phyloP scores from a whole-genome alignment of 2,113 vertebrate genomes.

The Chlamydotis undulata region DNA sequence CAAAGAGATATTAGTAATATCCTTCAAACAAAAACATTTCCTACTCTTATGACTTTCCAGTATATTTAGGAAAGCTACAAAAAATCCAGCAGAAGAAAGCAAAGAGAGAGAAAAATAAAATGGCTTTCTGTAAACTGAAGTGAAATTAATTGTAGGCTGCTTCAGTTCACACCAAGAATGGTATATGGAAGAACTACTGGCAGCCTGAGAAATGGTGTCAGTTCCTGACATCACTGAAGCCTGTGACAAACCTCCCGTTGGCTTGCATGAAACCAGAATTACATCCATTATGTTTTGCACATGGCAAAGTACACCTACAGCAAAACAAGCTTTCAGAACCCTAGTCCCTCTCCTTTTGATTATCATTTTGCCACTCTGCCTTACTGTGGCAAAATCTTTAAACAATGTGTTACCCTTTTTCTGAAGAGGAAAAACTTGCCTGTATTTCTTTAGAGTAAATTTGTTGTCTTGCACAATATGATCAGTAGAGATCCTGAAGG shows the following conservation, averaged over 20 bases:
- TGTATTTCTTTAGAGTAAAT: slow-evolving; percentile 56
- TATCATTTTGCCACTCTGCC: background rate
- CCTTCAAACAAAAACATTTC: background rate
- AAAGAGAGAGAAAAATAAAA: background rate
- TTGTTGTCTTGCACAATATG: slow-evolving; percentile 6
- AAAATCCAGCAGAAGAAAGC: background rate
- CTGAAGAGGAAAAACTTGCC: slow-evolving; percentile 22
- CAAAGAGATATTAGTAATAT: background rate
- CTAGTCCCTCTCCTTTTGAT: background rate
- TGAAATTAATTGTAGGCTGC: background rate
- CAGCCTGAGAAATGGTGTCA: background rate
- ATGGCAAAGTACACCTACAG: background rate
- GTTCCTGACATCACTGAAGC: background rate
- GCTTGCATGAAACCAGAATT: background rate
- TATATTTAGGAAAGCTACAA: background rate
- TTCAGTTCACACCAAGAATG: background rate
- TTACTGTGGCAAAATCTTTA: slow-evolving; percentile 26
- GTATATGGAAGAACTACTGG: background rate
- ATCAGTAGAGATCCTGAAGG: slow-evolving; percentile 47
- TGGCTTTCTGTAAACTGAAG: background rate
- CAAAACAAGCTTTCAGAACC: background rate
- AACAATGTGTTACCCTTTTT: background rate
- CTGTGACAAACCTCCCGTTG: background rate
- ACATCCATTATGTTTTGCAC: background rate
- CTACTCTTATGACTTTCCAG: background rate